Evolutionary conservation across 1,140 invertebrate species (phyloP), one percentile per base, ranked within the genome.

Genomic region (Drosophila willistoni): DNA sequence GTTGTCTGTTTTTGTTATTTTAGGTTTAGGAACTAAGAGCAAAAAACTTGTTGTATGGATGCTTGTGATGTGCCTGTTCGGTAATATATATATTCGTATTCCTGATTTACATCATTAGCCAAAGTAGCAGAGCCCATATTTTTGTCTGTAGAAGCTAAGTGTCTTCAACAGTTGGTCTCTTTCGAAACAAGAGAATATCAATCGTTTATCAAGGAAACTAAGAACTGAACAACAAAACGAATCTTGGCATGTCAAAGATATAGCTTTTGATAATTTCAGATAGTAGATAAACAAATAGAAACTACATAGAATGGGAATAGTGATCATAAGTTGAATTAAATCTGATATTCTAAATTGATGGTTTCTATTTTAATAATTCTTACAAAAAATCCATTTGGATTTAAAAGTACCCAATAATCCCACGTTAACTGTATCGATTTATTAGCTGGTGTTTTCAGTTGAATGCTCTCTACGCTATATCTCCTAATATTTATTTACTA

Each of bases 11-110:
- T 66, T 56, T 71, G 64, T 78, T 72, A 17, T 63, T 25, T 54
- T 55, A 36, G 47, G 55, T 56, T 77, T 51, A 86, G 83, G 83
- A 86, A 86, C 83, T 86, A 87, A 86, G 87, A 79, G 77, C 68
- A 63, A 87, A 86, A 29, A 87, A 79, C 79, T 77, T 83, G 67
- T 68, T 72, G 76, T 66, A 19, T 51, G 3, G 10, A 51, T 51
- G 44, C 44, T 17, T 10, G 17, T 19, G 44, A 51, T 22, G 44
- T 22, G 7, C 14, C 44, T 2, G 12, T 19, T 47, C 44, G 14
- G 7, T 19, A 17, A 10, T 47, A 19, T 12, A 36, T 12, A 36
- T 12, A 36, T 36, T 10, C 2, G 44, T 19, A 47, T 19, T 47
- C 6, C 44, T 3, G 44, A 17, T 19, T 47, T 14, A 47, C 44